Conservation (phyloP, 2,113 vertebrate species). For the Dascyllus trimaculatus region DNA sequence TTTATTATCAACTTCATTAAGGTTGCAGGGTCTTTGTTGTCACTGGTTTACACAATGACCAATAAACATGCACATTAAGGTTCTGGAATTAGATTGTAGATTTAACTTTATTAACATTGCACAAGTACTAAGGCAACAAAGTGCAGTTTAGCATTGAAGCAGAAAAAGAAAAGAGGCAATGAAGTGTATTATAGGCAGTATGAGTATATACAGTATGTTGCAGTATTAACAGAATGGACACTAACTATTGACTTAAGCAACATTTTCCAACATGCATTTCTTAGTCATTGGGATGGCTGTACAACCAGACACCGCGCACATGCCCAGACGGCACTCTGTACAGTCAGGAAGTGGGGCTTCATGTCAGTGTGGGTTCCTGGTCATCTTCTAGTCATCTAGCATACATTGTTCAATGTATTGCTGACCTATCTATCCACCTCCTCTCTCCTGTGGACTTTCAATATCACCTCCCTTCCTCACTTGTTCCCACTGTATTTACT, state of each 20-base stretch:
- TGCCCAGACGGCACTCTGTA: conserved; percentile 57
- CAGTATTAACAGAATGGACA: no score
- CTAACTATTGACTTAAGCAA: no score
- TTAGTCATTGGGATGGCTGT: conserved; percentile 82
- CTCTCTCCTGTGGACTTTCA: not conserved
- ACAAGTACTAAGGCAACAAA: no score
- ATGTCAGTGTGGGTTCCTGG: conserved; percentile 25
- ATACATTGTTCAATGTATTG: not conserved
- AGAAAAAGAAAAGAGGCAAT: no score
- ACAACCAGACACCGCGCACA: conserved; percentile 49
- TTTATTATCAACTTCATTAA: not conserved
- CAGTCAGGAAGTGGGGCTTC: conserved; percentile 83
- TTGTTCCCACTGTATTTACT: not conserved
- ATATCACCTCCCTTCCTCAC: no score
- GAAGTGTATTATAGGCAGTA: no score
- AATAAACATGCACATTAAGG: not conserved
- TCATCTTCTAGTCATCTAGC: conserved; percentile 8
- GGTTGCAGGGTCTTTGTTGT: not conserved
- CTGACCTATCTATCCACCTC: not conserved
- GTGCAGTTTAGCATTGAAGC: no score
- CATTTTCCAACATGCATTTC: conserved; percentile 86
- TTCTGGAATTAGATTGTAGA: not conserved
- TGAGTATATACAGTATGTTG: no score
- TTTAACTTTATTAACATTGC: no score
- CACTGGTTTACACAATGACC: not conserved